These are phyloP conservation scores for Euspilapteryx auroguttella DNA, from an alignment of 2,888 invertebrate species.

Conservation along the genomic window DNA sequence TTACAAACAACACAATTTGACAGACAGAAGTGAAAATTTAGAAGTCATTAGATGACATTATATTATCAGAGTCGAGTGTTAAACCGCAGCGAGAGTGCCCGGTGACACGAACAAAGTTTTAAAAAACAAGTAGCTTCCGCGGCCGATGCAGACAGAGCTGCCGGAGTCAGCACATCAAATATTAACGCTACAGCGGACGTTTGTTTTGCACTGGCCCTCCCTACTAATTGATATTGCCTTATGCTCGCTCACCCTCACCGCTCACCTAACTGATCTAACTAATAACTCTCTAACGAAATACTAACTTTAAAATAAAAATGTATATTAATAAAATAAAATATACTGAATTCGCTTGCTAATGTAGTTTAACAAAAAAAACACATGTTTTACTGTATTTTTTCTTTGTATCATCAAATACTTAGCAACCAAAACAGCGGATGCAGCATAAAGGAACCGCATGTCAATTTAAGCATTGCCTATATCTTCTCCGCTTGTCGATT, in stretches of 20 bases:
- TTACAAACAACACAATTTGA: too few relatives aligned
- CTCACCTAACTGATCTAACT: too few relatives aligned
- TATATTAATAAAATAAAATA: background rate
- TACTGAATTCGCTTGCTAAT: constrained; percentile 1
- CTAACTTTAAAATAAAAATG: too few relatives aligned
- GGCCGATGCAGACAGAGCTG: constrained; percentile 10
- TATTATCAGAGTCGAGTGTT: too few relatives aligned
- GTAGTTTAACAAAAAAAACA: constrained; percentile 1
- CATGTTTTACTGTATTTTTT: constrained; percentile 3
- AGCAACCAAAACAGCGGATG: constrained; percentile 18
- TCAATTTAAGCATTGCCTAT: constrained; percentile 55
- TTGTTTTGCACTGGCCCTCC: constrained; percentile 23
- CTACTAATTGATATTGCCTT: constrained; percentile 46
- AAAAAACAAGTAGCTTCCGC: constrained; percentile 52
- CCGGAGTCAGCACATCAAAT: constrained; percentile 54
- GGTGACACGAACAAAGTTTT: constrained; percentile 48
- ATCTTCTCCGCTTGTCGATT: constrained; percentile 50
- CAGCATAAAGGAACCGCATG: constrained; percentile 38
- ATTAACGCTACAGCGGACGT: constrained; percentile 25
- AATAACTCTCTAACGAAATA: too few relatives aligned
- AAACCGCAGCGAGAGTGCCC: too few relatives aligned
- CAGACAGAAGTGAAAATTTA: too few relatives aligned
- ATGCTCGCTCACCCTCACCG: constrained; percentile 20
- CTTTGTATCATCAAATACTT: too few relatives aligned
- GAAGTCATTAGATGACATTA: too few relatives aligned